Conservation (phyloP, 2,113 vertebrate genomes). For the Microcebus jonahi region DNA sequence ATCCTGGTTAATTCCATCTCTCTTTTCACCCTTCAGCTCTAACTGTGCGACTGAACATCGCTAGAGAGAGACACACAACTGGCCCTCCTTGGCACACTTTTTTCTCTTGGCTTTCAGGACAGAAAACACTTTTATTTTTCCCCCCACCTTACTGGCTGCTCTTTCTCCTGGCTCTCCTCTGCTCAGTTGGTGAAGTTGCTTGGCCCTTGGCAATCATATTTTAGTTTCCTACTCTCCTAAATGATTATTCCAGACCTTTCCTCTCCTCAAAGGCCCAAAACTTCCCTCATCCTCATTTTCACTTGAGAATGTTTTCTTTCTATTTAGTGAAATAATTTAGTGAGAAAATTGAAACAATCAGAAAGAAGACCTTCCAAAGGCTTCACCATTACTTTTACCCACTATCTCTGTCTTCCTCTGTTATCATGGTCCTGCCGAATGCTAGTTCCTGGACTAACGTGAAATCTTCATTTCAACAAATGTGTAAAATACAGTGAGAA, state of each 20-base stretch:
- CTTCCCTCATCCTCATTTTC: neutral
- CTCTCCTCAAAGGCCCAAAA: neutral
- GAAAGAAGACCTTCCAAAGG: neutral
- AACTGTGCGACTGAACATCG: neutral
- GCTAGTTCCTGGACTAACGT: neutral
- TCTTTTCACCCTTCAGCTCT: neutral
- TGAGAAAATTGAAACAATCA: constrained; percentile 18
- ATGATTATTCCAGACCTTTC: neutral
- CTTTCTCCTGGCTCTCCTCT: neutral
- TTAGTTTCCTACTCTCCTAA: neutral
- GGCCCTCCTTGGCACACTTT: neutral
- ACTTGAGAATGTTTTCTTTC: constrained; percentile 1
- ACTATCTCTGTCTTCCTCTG: neutral
- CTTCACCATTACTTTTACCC: neutral
- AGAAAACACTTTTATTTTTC: neutral
- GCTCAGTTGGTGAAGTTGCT: neutral
- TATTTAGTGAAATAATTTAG: neutral
- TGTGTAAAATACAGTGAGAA: neutral
- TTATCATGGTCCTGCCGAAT: neutral
- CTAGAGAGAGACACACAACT: neutral
- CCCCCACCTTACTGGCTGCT: neutral
- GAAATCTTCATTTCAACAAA: neutral
- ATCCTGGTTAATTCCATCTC: neutral
- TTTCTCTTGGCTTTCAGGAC: neutral
- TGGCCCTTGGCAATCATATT: neutral